phyloP scores from a whole-genome alignment of 2,888 invertebrate species.

The Hymenopus coronatus region DNA sequence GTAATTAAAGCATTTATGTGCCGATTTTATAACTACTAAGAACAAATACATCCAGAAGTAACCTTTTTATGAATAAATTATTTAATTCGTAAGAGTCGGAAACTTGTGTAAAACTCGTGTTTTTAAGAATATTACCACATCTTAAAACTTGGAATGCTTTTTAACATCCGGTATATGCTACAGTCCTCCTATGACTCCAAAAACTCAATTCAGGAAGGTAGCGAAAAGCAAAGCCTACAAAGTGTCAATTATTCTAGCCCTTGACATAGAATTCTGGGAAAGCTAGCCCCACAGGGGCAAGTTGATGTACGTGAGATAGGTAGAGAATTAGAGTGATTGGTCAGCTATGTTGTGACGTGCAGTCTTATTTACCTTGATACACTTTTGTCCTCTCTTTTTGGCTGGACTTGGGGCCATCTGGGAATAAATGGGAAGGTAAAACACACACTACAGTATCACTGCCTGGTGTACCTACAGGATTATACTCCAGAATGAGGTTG shows the following conservation, averaged over 20 bases:
- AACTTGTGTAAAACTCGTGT: too few relatives aligned
- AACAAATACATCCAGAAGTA: too few relatives aligned
- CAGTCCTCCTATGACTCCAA: too few relatives aligned
- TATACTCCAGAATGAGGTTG: not conserved
- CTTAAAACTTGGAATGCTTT: too few relatives aligned
- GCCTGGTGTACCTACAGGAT: not conserved
- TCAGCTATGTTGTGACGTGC: not conserved
- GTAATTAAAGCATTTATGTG: too few relatives aligned
- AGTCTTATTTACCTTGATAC: not conserved
- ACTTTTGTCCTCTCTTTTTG: not conserved
- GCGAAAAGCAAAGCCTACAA: not conserved
- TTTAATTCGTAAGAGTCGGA: too few relatives aligned
- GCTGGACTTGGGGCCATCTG: not conserved
- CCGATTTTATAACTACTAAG: too few relatives aligned
- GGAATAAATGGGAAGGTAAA: not conserved
- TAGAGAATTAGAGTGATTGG: not conserved
- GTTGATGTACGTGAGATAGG: not conserved
- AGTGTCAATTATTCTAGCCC: not conserved
- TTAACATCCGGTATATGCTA: too few relatives aligned
- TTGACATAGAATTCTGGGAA: not conserved
- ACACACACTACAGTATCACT: not conserved
- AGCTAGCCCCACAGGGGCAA: not conserved
- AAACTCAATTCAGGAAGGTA: too few relatives aligned
- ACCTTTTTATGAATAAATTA: too few relatives aligned
- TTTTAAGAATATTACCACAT: too few relatives aligned